These are phyloP conservation scores for Eilema caniola DNA, from an alignment of 2,888 invertebrate genomes.

Conservation along the genomic window DNA sequence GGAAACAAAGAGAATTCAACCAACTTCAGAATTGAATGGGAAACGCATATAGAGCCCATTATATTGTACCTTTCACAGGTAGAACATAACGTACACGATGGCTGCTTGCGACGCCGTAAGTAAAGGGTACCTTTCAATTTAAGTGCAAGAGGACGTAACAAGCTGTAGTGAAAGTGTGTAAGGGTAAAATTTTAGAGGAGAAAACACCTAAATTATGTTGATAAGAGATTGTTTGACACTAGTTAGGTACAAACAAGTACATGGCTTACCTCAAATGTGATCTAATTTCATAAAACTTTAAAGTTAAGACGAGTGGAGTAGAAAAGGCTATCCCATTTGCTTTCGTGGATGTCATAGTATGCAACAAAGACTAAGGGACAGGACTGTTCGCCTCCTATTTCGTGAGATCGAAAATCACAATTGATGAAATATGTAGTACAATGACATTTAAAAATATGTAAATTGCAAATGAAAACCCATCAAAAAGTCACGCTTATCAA, in stretches of 20 bases:
- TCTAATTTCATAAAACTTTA: no score
- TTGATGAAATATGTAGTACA: no score
- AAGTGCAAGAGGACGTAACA: slow-evolving; percentile 1
- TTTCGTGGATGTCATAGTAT: no score
- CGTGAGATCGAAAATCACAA: no score
- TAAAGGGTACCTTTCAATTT: background rate
- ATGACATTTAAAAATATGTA: no score
- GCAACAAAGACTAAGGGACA: no score
- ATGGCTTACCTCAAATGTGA: no score
- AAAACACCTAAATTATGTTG: background rate
- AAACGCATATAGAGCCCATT: background rate
- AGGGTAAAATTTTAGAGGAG: background rate
- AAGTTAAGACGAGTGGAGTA: no score
- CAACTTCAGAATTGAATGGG: background rate
- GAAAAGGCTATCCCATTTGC: no score
- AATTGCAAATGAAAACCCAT: no score
- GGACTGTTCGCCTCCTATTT: no score
- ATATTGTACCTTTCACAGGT: background rate
- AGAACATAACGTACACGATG: background rate
- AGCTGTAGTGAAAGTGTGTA: background rate
- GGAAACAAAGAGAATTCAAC: background rate
- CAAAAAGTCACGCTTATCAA: no score
- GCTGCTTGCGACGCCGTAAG: background rate
- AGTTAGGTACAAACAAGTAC: background rate
- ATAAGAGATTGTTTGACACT: background rate